Evolutionary conservation across 2,888 invertebrate genomes (phyloP).

Genomic region (Agrotis ipsilon): DNA sequence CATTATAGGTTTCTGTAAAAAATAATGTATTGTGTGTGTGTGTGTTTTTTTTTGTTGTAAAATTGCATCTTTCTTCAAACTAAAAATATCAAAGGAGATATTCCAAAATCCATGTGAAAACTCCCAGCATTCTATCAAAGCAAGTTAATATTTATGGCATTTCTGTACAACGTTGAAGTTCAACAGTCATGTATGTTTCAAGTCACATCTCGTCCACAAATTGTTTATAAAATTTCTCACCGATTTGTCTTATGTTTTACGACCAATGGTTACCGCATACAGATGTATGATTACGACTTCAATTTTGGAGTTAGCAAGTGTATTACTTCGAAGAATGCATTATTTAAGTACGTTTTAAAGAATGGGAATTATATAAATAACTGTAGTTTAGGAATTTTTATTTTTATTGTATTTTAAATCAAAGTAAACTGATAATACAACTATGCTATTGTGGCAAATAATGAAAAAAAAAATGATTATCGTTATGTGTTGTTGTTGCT

Average conservation of each 20-base stretch:
- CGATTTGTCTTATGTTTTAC: slow-evolving; percentile 57
- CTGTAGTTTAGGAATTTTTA: not conserved
- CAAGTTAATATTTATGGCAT: slow-evolving; percentile 43
- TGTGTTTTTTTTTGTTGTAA: slow-evolving; percentile 27
- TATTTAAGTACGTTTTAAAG: slow-evolving; percentile 3
- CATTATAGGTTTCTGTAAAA: not conserved
- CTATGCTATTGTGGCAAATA: no score
- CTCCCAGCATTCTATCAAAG: slow-evolving; percentile 16
- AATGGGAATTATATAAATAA: slow-evolving; percentile 13
- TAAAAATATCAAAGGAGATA: no score
- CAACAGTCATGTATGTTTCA: slow-evolving; percentile 58
- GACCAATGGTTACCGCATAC: slow-evolving; percentile 36
- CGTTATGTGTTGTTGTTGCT: no score
- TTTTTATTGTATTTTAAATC: not conserved
- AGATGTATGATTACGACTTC: slow-evolving; percentile 41
- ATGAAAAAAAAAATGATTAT: no score
- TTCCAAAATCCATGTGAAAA: slow-evolving; percentile 15
- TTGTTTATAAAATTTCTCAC: slow-evolving; percentile 52
- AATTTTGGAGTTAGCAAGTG: slow-evolving; percentile 27
- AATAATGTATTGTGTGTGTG: no score
- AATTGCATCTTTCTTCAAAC: slow-evolving; percentile 27
- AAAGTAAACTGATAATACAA: no score
- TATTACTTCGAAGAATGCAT: slow-evolving; percentile 25
- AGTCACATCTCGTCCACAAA: slow-evolving; percentile 41
- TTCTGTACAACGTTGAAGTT: slow-evolving; percentile 4